Base-by-base conservation (phyloP, 2,797 vertebrate species). In the Acrocephalus scirpaceus region DNA sequence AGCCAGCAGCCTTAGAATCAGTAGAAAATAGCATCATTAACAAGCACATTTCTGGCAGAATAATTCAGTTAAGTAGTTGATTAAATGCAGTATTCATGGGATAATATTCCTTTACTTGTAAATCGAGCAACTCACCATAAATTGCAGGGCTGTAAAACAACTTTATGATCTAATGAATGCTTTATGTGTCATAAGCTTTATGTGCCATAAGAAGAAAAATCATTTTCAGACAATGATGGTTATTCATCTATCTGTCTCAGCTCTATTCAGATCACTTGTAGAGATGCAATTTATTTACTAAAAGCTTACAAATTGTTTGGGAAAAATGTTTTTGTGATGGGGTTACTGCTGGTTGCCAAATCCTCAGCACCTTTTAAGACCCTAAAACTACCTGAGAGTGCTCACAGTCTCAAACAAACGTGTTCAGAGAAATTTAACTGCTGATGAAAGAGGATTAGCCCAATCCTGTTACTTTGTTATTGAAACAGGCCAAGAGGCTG, bases 31-130 rank as follows among this genome's bases (percentile, higher is more conserved):
- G 2, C 7, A 6, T 75, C 72, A 90, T 84, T 94, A 84, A 40
- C 18, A 53, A 87, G 18, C 26, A 80, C 18, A 89, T 67, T 95
- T 92, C 84, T 97, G 86, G 75, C 50, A 93, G 19, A 73, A 48
- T 64, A 65, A 57, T 85, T 87, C 44, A 76, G 47, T 69, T n/a
- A 85, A 92, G 11, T 14, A 44, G 51, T 34, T 67, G 64, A 87
- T 76, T 76, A 87, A 86, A 88, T 73, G 11, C 26, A 64, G 29
- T 77, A n/a, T 80, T 89, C 91, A 38, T 88, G 54, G 38, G n/a
- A 57, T 80, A 72, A 77, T 89, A 83, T 71, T 83, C 9, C 50
- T 77, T 92, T 38, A 42, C 3, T 73, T 11, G 19, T 51, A 86
- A 74, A 74, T 18, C 16, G 14, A 77, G 42, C 16, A 92, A 93